Evolutionary conservation across 2,113 vertebrate genomes (phyloP).

Genomic region (Oncorhynchus kisutch): DNA sequence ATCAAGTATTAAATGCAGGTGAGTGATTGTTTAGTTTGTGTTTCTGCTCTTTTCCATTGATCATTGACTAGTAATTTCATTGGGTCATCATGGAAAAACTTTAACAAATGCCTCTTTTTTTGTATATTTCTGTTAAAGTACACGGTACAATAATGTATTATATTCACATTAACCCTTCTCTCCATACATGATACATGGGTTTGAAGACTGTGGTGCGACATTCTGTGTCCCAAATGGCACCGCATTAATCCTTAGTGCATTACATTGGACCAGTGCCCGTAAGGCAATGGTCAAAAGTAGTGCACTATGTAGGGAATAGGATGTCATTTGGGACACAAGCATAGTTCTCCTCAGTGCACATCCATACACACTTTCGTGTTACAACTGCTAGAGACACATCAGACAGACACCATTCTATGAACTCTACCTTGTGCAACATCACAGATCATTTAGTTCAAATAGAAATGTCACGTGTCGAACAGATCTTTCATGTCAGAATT

Average conservation of each 20-base stretch:
- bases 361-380: conserved; percentile 58
- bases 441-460: too few species aligned
- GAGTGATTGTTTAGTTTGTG: neutral
- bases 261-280: too few species aligned
- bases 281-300: too few species aligned
- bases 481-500: too few species aligned
- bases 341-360: conserved; percentile 26
- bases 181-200: conserved; percentile 46
- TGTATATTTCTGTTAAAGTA: conserved; percentile 36
- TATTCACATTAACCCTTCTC: conserved; percentile 55
- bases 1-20: neutral
- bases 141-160: conserved; percentile 47
- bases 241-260: too few species aligned
- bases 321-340: too few species aligned
- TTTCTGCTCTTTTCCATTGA: neutral
- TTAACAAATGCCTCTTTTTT: conserved; percentile 46
- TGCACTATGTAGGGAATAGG: too few species aligned
- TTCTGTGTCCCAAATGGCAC: neutral
- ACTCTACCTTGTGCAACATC: neutral
- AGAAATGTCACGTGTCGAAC: too few species aligned
- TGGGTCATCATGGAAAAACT: conserved; percentile 38
- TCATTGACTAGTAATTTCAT: conserved; percentile 1
- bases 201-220: conserved; percentile 16
- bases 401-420: conserved; percentile 43
- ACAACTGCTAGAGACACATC: conserved; percentile 39